Conservation (phyloP, 1,140 invertebrate genomes). For the Leucophenga varia region DNA sequence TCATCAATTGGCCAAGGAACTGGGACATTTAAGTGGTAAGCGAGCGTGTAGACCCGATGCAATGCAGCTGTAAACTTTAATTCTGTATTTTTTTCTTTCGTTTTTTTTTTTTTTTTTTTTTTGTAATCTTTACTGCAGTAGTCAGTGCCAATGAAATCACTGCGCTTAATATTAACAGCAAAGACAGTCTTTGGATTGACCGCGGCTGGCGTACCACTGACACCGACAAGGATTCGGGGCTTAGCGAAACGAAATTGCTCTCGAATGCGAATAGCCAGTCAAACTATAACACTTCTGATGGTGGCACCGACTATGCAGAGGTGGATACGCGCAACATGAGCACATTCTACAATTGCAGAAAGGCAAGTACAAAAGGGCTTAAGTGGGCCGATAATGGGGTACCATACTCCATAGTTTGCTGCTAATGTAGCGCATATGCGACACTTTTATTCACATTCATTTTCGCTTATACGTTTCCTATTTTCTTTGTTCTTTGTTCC, state of each 20-base stretch:
- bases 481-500: conserved; percentile 1
- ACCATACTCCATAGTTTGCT: too few species aligned
- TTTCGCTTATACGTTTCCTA: not conserved
- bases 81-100: not conserved
- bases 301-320: conserved; percentile 73
- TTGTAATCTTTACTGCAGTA: conserved; percentile 22
- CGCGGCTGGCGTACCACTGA: conserved; percentile 70
- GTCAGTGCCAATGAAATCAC: conserved; percentile 68
- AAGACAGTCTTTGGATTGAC: conserved; percentile 76
- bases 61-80: not conserved
- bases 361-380: conserved; percentile 21
- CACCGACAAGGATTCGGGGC: conserved; percentile 65
- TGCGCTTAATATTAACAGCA: conserved; percentile 66
- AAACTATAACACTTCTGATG: conserved; percentile 58
- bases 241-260: conserved; percentile 63
- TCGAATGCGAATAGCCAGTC: conserved; percentile 61
- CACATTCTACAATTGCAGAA: conserved; percentile 74
- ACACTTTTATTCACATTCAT: too few species aligned
- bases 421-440: not conserved
- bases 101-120: not conserved
- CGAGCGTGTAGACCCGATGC: not conserved
- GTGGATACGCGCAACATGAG: conserved; percentile 73
- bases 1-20: conserved; percentile 64
- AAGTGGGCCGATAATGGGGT: too few species aligned
- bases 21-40: conserved; percentile 60